Base-by-base conservation (phyloP, 2,888 invertebrate species). In the Hydropsyche betteni region DNA sequence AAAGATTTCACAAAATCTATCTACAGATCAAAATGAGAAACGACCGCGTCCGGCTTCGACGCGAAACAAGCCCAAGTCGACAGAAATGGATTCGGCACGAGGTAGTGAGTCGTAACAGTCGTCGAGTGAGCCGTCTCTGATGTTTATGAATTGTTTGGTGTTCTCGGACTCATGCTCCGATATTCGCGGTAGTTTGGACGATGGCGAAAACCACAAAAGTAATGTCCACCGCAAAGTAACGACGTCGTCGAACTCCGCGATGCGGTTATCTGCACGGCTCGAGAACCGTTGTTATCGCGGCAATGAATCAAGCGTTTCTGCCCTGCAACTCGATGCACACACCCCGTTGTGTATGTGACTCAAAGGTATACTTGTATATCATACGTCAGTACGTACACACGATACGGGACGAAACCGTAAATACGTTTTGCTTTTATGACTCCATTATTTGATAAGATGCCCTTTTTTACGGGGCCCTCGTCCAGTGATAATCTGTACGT, bases 261-360 rank as follows among this genome's bases (percentile, higher is more conserved):
- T 61, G 38, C 61, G 72, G 55, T 72, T 72, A 72, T 72, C 72
- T 72, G 72, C 61, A 7, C 33, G 24, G 55, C 33, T 36, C 72
- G 72, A 72, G 72, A 50, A 72, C 55, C 58, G 72, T 72, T 34
- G 72, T 72, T 72, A 72, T 72, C 72, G 55, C 24, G 58, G 72
- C 52, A 72, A 72, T 72, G 72, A 72, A 72, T 72, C 72, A 72
- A 72, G 72, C 16, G 71, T 2, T 24, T 53, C 71, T 55, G 36
- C 53, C n/a, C 53, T 12, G 24, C 72, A 33, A 53, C 52, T 70
- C 70, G 16, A 44, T 44, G 33, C 64, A 64, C 16, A 16, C n/a
- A 36, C 36, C 64, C 36, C 36, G 64, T 44, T 44, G 44, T 44
- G 44, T 12, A 55, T 55, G 16, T n/a, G 12, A 55, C 16, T 6